Evolutionary conservation across 2,113 vertebrate genomes (phyloP).

Genomic region (Ia io): DNA sequence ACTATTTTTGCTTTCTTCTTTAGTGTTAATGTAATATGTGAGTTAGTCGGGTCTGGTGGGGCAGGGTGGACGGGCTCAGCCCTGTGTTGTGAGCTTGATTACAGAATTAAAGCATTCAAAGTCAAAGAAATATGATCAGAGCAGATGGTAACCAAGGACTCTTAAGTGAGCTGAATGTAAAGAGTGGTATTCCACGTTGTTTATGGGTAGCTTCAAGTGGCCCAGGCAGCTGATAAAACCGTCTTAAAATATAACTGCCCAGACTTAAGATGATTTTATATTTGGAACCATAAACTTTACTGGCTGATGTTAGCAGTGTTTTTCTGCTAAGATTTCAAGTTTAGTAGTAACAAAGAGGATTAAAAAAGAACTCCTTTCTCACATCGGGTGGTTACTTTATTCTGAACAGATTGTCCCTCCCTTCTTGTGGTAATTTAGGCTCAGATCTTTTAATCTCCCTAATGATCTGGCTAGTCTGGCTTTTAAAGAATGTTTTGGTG

Average conservation of each 20-base stretch:
- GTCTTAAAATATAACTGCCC: slow-evolving; percentile 29
- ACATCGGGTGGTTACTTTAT: not conserved
- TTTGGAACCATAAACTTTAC: slow-evolving; percentile 19
- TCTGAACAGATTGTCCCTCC: not conserved
- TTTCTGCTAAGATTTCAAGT: slow-evolving; percentile 23
- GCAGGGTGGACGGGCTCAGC: not conserved
- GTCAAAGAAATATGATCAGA: not conserved
- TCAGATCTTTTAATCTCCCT: not conserved
- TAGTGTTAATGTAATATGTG: not conserved
- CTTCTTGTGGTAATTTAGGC: not conserved
- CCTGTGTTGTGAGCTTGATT: not conserved
- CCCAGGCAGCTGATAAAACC: not conserved
- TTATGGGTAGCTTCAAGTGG: not conserved
- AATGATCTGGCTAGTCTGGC: not conserved
- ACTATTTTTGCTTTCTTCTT: not conserved
- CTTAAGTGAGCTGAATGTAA: not conserved
- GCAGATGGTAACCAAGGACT: not conserved
- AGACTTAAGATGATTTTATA: slow-evolving; percentile 28
- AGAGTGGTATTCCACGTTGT: not conserved
- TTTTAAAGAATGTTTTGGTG: not conserved
- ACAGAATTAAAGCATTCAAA: not conserved
- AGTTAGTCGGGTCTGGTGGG: not conserved
- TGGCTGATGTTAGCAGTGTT: not conserved
- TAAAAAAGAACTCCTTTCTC: slow-evolving; percentile 14
- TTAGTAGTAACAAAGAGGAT: slow-evolving; percentile 3